These are phyloP conservation scores for Poecilia gillii DNA, from an alignment of 2,797 vertebrate genomes.

Conservation along the genomic window DNA sequence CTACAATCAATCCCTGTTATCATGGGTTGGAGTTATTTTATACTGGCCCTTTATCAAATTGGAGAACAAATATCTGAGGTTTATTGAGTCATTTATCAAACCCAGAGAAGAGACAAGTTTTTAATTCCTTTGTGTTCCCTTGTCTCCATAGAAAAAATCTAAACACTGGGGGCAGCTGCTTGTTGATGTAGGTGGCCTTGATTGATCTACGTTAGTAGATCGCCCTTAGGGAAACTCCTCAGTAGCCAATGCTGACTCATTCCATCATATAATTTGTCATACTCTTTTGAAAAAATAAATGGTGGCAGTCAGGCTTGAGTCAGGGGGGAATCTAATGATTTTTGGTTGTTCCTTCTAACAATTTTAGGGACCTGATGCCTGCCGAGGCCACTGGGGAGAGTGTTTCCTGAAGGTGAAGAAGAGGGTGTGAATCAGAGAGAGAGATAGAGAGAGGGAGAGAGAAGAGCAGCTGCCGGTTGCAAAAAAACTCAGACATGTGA, in stretches of 20 bases:
- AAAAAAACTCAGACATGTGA: constrained; percentile 80
- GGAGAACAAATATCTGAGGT: constrained; percentile 34
- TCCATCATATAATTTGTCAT: constrained; percentile 70
- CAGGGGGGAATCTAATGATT: constrained; percentile 83
- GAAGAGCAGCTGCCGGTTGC: constrained; percentile 79
- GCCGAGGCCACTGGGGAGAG: constrained; percentile 62
- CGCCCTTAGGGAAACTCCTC: constrained; percentile 57
- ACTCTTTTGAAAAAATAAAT: constrained; percentile 84
- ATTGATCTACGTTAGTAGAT: not conserved
- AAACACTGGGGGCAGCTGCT: constrained; percentile 60
- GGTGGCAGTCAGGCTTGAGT: constrained; percentile 83
- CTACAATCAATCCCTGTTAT: constrained; percentile 55
- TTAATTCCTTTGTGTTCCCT: constrained; percentile 14
- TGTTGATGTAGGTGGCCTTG: constrained; percentile 56
- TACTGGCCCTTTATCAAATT: constrained; percentile 40
- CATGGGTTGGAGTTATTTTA: constrained; percentile 34
- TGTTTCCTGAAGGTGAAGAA: constrained; percentile 51
- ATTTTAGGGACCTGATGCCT: constrained; percentile 80
- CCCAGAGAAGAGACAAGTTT: constrained; percentile 10
- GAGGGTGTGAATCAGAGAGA: constrained; percentile 59
- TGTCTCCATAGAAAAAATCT: constrained; percentile 34
- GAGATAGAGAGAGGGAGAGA: constrained; percentile 49
- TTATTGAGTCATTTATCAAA: constrained; percentile 52
- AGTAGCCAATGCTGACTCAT: constrained; percentile 79
- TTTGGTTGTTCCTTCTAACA: constrained; percentile 88